Percentiles rank a stretch among this genome's conserved stretches.
phyloP scores from a whole-genome alignment of 2,797 vertebrate species.

The Rhabdophis nuchalis region DNA sequence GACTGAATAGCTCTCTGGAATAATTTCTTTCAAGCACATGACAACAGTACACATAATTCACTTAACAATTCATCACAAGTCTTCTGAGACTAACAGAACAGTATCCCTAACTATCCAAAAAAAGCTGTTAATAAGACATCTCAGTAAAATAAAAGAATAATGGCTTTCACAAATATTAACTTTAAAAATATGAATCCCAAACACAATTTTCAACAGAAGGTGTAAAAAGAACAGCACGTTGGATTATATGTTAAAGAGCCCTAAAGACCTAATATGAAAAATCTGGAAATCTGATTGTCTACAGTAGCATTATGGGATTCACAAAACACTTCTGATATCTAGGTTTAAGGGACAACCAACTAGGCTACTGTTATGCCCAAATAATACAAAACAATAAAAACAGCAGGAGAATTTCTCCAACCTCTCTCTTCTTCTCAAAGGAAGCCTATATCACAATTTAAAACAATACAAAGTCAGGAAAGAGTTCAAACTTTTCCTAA shows the following conservation, averaged over 20 bases:
- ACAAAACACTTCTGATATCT: background rate
- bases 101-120: background rate
- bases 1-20: background rate
- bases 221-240: no score
- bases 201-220: background rate
- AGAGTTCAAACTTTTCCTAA: background rate
- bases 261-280: background rate
- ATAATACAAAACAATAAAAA: background rate
- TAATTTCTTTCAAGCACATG: background rate
- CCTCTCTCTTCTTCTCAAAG: background rate
- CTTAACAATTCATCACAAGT: background rate
- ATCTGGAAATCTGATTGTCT: background rate
- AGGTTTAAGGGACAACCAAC: background rate
- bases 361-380: background rate
- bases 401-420: background rate
- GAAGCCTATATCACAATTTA: background rate
- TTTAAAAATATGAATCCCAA: background rate
- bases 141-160: background rate
- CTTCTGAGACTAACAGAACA: background rate
- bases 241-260: background rate
- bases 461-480: background rate
- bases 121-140: background rate
- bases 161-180: background rate
- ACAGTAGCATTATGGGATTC: background rate
- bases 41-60: background rate